Percentiles rank a stretch among this genome's conserved stretches.
Evolutionary conservation across 2,797 vertebrate genomes (phyloP).

Genomic region (Sphenodon punctatus): DNA sequence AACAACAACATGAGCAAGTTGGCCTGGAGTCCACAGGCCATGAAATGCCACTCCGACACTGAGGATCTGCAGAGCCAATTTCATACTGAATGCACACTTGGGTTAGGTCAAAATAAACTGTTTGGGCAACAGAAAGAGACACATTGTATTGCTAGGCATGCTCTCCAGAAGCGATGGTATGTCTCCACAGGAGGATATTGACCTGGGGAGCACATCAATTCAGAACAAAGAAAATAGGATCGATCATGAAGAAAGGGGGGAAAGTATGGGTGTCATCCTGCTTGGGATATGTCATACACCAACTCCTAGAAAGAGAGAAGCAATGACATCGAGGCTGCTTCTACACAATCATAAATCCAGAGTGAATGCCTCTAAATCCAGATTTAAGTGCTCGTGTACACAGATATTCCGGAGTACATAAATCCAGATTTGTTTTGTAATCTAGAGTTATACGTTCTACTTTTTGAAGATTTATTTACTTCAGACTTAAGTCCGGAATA

Average conservation of each 20-base stretch:
- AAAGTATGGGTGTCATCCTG: background rate
- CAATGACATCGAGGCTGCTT: no score
- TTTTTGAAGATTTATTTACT: no score
- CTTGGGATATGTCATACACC: background rate
- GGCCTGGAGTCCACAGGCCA: background rate
- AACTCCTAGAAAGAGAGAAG: no score
- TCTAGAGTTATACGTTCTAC: no score
- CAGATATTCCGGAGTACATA: no score
- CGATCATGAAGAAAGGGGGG: background rate
- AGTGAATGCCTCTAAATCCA: no score
- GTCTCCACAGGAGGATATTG: background rate
- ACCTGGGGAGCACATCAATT: background rate
- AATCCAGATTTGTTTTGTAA: no score
- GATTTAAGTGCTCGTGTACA: no score
- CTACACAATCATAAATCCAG: no score
- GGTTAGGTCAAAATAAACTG: background rate
- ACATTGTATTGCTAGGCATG: background rate
- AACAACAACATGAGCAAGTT: conserved; percentile 11
- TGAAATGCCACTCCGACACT: background rate
- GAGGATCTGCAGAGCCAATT: background rate
- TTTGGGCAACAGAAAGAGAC: conserved; percentile 11
- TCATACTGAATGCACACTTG: background rate
- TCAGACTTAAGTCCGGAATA: no score
- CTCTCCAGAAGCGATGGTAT: background rate
- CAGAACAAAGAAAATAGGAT: background rate